These are phyloP conservation scores for Ormyrus rosae DNA, from an alignment of 2,888 invertebrate species.

Conservation along the genomic window DNA sequence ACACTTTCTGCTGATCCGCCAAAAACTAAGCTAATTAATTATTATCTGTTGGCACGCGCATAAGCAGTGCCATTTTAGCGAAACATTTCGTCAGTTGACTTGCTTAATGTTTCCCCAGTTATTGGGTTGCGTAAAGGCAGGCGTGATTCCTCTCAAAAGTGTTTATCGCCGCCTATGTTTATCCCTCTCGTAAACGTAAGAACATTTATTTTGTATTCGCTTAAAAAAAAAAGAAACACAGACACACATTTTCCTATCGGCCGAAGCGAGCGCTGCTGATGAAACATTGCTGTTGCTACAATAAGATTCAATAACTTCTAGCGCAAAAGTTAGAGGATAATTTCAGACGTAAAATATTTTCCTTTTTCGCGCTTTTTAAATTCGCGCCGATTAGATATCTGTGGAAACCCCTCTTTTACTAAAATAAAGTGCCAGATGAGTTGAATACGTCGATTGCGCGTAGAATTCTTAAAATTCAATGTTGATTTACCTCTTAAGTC, in stretches of 20 bases:
- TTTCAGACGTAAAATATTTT: background rate
- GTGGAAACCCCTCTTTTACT: too few relatives aligned
- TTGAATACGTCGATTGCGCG: too few relatives aligned
- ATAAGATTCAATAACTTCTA: conserved; percentile 37
- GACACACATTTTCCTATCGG: conserved; percentile 11
- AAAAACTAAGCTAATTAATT: too few relatives aligned
- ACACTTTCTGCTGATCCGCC: too few relatives aligned
- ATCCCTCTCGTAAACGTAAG: conserved; percentile 35
- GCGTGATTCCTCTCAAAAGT: conserved; percentile 16
- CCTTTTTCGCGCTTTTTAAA: background rate
- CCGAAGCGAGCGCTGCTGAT: conserved; percentile 28
- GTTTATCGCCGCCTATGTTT: conserved; percentile 14
- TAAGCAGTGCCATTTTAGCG: background rate
- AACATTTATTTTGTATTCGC: background rate
- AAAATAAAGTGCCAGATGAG: too few relatives aligned
- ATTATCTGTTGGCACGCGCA: too few relatives aligned
- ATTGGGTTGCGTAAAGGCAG: conserved; percentile 32
- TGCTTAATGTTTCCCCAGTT: conserved; percentile 7
- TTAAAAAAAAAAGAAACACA: conserved; percentile 9
- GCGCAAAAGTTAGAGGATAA: too few relatives aligned
- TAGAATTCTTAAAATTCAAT: too few relatives aligned
- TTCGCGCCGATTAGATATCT: background rate
- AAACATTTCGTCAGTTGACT: conserved; percentile 42
- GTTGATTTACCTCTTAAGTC: too few relatives aligned
- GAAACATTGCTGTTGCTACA: conserved; percentile 39